Evolutionary conservation across 1,140 invertebrate genomes (phyloP), one percentile per base, ranked within the genome.

Genomic region (Ips typographus): DNA sequence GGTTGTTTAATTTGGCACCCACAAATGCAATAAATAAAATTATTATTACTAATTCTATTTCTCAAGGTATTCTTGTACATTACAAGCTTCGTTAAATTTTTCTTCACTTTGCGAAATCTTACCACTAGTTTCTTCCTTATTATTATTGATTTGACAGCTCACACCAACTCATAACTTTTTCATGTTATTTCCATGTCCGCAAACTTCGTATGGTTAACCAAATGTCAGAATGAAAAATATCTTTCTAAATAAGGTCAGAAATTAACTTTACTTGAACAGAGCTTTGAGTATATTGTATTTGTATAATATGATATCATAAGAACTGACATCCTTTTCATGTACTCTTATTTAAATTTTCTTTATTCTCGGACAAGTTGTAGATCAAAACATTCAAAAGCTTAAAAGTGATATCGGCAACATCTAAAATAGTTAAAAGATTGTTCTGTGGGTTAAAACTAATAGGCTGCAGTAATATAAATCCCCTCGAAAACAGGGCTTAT

Each of bases 401-500:
- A 22, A 22, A 22, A 22, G 22, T 22, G 22, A 22, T 22, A 22
- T 22, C 22, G 22, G 22, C 22, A 22, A 22, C 22, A 22, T 22
- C 22, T 22, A 22, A 22, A 22, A 22, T 22, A 22, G 22, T 22
- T 22, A 22, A 22, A 22, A 22, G 22, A 22, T 22, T 22, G 22
- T 22, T 22, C 22, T 22, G 22, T 22, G 22, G 22, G 22, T 22
- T 22, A 22, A 22, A 22, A 22, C 22, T 22, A 22, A 22, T 22
- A 22, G 63, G 22, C 40, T 40, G 7, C 1, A 67, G 55, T 8
- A 37, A 61, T 68, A 68, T 55, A 68, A 68, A 68, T 68, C 56
- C 55, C 51, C 49, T 47, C 40, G 38, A 43, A 49, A 63, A 61
- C 40, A 51, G 36, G 36, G 40, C 63, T 57, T 41, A 43, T 67